Conservation (phyloP, 2,888 invertebrate species). For the Metopia argyrocephala region DNA sequence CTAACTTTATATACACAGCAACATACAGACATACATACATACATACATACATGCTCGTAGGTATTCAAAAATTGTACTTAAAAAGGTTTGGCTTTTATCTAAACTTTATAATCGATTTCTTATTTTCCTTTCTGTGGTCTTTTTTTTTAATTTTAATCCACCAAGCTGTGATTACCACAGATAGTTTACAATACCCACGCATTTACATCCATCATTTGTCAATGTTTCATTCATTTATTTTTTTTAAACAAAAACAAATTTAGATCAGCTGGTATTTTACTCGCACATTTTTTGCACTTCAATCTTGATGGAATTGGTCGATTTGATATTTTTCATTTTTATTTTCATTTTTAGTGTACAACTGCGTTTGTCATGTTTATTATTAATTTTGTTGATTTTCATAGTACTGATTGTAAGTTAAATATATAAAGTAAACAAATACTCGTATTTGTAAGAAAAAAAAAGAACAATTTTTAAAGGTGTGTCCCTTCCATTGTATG, state of each 20-base stretch:
- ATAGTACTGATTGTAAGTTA: background rate
- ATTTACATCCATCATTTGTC: constrained; percentile 57
- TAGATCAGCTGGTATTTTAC: constrained; percentile 33
- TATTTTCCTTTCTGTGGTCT: constrained; percentile 14
- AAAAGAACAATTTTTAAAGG: constrained; percentile 17
- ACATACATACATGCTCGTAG: background rate
- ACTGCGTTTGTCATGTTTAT: constrained; percentile 38
- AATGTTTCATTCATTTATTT: constrained; percentile 33
- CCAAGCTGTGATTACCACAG: background rate
- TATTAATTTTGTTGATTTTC: constrained; percentile 6
- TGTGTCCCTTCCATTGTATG: constrained; percentile 40
- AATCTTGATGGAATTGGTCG: constrained; percentile 51
- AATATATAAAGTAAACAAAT: background rate
- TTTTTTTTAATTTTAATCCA: background rate
- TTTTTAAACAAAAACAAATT: background rate
- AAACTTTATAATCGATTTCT: constrained; percentile 40
- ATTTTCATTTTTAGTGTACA: background rate
- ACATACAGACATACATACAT: too few species aligned
- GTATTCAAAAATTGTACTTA: background rate
- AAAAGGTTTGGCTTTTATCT: constrained; percentile 44
- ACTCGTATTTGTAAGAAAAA: background rate
- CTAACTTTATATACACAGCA: constrained; percentile 2
- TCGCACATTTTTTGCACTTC: constrained; percentile 37
- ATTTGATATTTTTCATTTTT: constrained; percentile 18
- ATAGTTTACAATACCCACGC: constrained; percentile 45